Conservation (phyloP, 2,113 vertebrate genomes). For the Chrysochloris asiatica region DNA sequence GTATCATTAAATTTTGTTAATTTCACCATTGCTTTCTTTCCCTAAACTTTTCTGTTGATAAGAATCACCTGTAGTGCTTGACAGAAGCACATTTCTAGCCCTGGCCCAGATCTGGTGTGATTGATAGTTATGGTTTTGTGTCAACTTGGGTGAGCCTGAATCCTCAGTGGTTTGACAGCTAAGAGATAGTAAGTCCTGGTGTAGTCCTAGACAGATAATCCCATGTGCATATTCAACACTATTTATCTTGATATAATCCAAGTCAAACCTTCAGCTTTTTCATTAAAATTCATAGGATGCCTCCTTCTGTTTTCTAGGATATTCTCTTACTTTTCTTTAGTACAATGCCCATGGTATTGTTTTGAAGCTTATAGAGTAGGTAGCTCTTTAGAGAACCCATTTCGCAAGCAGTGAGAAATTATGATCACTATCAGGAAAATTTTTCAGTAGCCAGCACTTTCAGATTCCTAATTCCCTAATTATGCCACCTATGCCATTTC, state of each 20-base stretch:
- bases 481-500: not conserved
- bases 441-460: not conserved
- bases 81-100: not conserved
- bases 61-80: no score
- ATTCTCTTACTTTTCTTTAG: not conserved
- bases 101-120: no score
- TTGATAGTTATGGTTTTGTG: no score
- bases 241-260: not conserved
- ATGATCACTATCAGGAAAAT: not conserved
- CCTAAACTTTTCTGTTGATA: no score
- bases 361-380: not conserved
- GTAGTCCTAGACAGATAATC: not conserved
- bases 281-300: not conserved
- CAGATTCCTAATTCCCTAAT: no score
- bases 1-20: no score
- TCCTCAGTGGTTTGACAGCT: no score
- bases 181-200: not conserved
- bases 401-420: slow-evolving; percentile 8
- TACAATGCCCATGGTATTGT: not conserved
- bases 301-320: not conserved
- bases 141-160: no score
- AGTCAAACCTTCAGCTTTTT: not conserved
- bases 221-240: not conserved
- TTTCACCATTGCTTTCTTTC: no score
- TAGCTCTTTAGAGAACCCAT: not conserved